These are phyloP conservation scores for Coregonus clupeaformis DNA, from an alignment of 2,113 vertebrate genomes.

Conservation along the genomic window DNA sequence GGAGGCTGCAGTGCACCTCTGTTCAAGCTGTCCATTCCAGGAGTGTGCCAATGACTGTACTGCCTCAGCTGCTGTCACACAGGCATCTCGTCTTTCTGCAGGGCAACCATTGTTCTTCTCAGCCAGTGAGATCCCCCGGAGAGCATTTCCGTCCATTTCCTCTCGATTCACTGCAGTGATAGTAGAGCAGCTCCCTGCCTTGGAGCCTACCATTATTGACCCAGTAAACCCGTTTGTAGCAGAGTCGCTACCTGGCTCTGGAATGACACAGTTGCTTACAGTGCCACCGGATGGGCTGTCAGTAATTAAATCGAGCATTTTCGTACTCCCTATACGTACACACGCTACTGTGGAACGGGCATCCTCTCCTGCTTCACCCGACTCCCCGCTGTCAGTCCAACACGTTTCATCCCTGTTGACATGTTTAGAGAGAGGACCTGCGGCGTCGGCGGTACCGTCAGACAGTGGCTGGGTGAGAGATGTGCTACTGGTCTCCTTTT, in stretches of 20 bases:
- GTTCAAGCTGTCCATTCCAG: not conserved
- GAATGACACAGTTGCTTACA: constrained; percentile 16
- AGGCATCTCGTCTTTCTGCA: not conserved
- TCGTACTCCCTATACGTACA: too few species aligned
- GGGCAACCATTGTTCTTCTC: not conserved
- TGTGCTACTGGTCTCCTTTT: constrained; percentile 9
- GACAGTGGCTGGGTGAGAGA: not conserved
- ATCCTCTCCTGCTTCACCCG: not conserved
- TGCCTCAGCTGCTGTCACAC: not conserved
- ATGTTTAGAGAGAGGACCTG: not conserved
- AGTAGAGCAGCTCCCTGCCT: not conserved
- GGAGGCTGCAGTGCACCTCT: constrained; percentile 10
- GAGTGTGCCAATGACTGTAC: not conserved
- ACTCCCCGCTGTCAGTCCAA: not conserved
- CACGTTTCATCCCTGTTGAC: constrained; percentile 7
- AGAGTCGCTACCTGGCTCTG: constrained; percentile 6
- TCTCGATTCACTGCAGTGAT: not conserved
- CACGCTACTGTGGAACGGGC: not conserved
- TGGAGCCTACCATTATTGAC: constrained; percentile 7
- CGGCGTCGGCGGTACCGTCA: not conserved
- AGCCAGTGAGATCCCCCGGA: not conserved
- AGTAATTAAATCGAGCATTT: not conserved
- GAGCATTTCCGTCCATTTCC: not conserved
- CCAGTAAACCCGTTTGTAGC: constrained; percentile 24
- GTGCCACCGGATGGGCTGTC: constrained; percentile 13